These are phyloP conservation scores for Petrocephalus sullivani DNA, from an alignment of 2,797 vertebrate genomes.

Conservation along the genomic window DNA sequence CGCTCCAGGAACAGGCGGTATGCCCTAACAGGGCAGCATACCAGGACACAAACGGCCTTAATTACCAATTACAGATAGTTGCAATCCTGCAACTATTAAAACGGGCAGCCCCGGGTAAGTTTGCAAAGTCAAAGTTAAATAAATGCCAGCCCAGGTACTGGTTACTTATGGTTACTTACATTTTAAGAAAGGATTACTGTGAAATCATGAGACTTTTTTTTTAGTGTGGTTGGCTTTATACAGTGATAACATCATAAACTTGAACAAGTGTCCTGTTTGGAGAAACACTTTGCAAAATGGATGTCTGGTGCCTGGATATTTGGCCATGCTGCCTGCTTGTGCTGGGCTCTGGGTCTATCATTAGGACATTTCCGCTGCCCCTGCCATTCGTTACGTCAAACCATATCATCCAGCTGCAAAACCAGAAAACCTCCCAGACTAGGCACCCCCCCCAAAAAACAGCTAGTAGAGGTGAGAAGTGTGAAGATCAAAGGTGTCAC, in stretches of 20 bases:
- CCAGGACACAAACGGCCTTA: background rate
- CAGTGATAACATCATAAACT: background rate
- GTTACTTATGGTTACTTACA: background rate
- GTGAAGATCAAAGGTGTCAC: background rate
- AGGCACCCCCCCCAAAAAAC: background rate
- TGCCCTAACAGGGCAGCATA: background rate
- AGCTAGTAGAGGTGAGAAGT: background rate
- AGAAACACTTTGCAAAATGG: background rate
- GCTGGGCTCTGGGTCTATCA: background rate
- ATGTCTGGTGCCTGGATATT: background rate
- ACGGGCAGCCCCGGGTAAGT: background rate
- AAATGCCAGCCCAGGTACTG: background rate
- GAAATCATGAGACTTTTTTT: background rate
- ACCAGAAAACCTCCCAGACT: background rate
- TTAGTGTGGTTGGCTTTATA: background rate
- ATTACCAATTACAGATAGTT: background rate
- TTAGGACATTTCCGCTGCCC: background rate
- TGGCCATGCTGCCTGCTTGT: background rate
- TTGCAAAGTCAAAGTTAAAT: background rate
- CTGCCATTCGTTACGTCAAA: background rate
- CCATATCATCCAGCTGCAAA: background rate
- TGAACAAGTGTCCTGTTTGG: background rate
- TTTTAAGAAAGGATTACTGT: background rate
- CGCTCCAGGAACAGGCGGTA: background rate
- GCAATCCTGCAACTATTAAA: background rate